A percentile compares a stretch with the other conserved stretches of the same genome.
These are phyloP conservation scores for Fissipunctia ypsillon DNA, from an alignment of 2,888 invertebrate genomes.

Conservation along the genomic window DNA sequence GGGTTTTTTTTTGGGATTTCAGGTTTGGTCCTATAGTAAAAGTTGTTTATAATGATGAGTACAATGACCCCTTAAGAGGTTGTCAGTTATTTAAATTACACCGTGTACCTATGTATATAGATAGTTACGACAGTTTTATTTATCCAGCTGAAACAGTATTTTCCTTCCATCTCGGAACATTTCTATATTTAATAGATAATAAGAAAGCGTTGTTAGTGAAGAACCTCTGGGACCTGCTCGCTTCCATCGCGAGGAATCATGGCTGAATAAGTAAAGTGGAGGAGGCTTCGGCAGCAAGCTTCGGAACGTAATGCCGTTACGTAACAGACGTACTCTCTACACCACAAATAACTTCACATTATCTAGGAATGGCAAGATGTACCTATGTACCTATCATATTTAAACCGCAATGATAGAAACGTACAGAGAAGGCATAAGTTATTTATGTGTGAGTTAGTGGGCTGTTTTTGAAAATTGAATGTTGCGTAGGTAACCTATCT, in stretches of 20 bases:
- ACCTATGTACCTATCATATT: no score
- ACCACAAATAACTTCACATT: constrained; percentile 58
- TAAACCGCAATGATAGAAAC: neutral
- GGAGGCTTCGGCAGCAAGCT: constrained; percentile 36
- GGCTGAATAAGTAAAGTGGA: constrained; percentile 68
- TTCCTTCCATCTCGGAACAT: constrained; percentile 40
- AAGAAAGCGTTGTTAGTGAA: constrained; percentile 53
- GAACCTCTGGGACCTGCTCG: constrained; percentile 50
- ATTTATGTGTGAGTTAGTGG: neutral
- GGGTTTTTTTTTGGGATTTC: no score
- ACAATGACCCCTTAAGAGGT: no score
- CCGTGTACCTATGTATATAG: no score
- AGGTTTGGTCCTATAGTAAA: no score
- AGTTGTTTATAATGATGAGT: no score
- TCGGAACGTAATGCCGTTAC: constrained; percentile 59
- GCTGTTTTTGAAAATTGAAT: no score
- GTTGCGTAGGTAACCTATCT: no score
- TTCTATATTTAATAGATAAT: constrained; percentile 58
- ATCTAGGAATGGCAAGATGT: constrained; percentile 13
- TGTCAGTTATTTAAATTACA: no score
- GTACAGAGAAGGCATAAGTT: neutral
- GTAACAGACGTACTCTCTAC: constrained; percentile 61
- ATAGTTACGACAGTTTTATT: constrained; percentile 10
- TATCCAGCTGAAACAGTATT: constrained; percentile 19
- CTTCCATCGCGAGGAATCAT: constrained; percentile 52